Evolutionary conservation across 2,113 vertebrate genomes (phyloP).

Genomic region (Proterorhinus semilunaris): DNA sequence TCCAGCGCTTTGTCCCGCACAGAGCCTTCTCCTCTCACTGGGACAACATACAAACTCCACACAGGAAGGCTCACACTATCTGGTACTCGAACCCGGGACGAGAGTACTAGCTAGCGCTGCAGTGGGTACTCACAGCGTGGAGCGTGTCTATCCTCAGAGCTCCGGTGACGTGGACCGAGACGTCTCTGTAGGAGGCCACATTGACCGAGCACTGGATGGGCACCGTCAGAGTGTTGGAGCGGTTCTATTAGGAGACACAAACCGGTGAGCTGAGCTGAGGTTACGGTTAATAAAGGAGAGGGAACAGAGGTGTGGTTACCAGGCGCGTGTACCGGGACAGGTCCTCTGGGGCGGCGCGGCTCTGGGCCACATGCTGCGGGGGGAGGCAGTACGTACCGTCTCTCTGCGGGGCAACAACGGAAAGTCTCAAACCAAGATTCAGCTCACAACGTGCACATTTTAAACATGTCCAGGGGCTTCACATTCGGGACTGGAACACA

Average conservation of each 20-base stretch:
- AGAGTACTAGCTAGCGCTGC: too few relatives aligned
- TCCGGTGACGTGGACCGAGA: constrained; percentile 75
- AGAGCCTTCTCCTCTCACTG: too few relatives aligned
- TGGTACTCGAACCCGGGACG: too few relatives aligned
- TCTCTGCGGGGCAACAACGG: constrained; percentile 46
- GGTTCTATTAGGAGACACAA: constrained; percentile 77
- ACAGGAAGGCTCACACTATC: too few relatives aligned
- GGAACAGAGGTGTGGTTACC: constrained; percentile 63
- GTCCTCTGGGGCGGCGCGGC: constrained; percentile 78
- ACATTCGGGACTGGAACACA: too few relatives aligned
- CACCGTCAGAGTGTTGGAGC: constrained; percentile 80
- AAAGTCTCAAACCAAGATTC: not conserved
- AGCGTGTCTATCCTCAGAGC: constrained; percentile 82
- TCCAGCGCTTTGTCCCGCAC: too few relatives aligned
- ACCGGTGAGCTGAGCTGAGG: not conserved
- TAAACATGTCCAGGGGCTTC: too few relatives aligned
- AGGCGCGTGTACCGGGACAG: constrained; percentile 78
- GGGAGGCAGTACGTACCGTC: constrained; percentile 65
- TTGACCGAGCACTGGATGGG: constrained; percentile 81
- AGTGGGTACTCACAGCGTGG: constrained; percentile 77
- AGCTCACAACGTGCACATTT: too few relatives aligned
- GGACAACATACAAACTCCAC: too few relatives aligned
- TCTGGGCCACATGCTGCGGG: constrained; percentile 65
- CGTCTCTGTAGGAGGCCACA: constrained; percentile 79
- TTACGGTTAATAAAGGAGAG: not conserved